Evolutionary conservation across 2,797 vertebrate species (phyloP), one percentile per base, ranked within the genome.

Genomic region (Protonibea diacanthus): DNA sequence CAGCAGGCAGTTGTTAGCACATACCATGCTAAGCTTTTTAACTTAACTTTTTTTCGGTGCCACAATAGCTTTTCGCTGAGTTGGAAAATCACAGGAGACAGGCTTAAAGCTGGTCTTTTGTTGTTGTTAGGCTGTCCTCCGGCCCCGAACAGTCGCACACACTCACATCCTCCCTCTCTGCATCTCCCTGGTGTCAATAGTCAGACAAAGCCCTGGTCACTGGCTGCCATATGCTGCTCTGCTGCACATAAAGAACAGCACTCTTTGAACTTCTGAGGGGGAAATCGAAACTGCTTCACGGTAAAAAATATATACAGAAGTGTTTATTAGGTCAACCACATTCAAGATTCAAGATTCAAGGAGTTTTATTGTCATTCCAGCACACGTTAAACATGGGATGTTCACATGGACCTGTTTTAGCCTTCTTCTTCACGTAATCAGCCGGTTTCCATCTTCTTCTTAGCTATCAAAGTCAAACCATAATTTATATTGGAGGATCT

Each of bases 41-140:
- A 96, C 94, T 95, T 95, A 94, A 96, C 96, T 93, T 96, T 96
- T 95, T 96, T 95, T 94, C 29, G 86, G 88, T 88, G 82, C 81
- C 92, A 96, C 95, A 96, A 96, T 95, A 89, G 95, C 92, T 95
- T 96, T 97, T 96, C 94, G 95, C 95, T 96, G 96, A 97, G 95
- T 95, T 96, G 95, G 95, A 97, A 96, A 97, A 96, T 96, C 94
- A 94, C 95, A 96, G 96, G 95, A 96, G 96, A 96, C 96, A 96
- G 95, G 95, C 96, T 95, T 94, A 96, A 95, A 96, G 95, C 95
- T 91, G 92, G 92, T 90, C 94, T 92, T 96, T 96, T 96, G 96
- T 97, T 95, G 89, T 66, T 93, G 86, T 88, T 81, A 89, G 91
- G 88, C 92, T 89, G 90, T 92, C 88, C 93, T 93, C 88, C 75